Evolutionary conservation across 2,888 invertebrate genomes (phyloP), one percentile per base, ranked within the genome.

Genomic region (Melipona bicolor): DNA sequence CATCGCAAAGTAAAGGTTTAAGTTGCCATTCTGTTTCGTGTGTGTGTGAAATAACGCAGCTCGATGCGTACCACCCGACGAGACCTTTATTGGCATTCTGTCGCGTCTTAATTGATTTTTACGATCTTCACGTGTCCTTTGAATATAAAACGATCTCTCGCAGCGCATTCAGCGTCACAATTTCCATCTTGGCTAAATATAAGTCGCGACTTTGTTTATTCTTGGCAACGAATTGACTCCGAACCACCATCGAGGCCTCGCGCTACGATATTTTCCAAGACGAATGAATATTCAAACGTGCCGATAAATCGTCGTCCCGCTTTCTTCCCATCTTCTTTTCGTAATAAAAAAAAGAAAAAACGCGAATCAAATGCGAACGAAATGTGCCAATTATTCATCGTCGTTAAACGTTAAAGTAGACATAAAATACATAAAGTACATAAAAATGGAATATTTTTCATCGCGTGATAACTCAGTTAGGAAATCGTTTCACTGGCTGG

Each of bases 161-260:
- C 74, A 71, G 70, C 68, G 68, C 77, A 62, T 56, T 32, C 64
- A 56, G 27, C 80, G 79, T 82, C 76, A 75, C 76, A 78, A 83
- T 84, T 86, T 79, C 82, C 81, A 87, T 87, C 72, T 65, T 27
- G 62, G 84, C 88, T 89, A 89, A 89, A 89, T 89, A 89, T 89
- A 89, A 87, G 84, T 82, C 59, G 64, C 50, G 75, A 79, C 80
- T 88, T 88, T 85, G 87, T 88, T 88, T 88, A 85, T 87, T 88
- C 83, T 82, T 88, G 88, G 85, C 87, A 89, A 87, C 77, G 68
- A 69, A 77, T 80, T 82, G 87, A 68, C 61, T 64, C 0, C 78
- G 71, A 71, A 76, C 61, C 65, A 78, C 50, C 77, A 69, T 13
- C 68, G 81, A 43, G 74, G 52, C 52, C 52, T 70, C 49, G 69